Conservation (phyloP, 1,140 invertebrate species). For the Papilio aristodemus region DNA sequence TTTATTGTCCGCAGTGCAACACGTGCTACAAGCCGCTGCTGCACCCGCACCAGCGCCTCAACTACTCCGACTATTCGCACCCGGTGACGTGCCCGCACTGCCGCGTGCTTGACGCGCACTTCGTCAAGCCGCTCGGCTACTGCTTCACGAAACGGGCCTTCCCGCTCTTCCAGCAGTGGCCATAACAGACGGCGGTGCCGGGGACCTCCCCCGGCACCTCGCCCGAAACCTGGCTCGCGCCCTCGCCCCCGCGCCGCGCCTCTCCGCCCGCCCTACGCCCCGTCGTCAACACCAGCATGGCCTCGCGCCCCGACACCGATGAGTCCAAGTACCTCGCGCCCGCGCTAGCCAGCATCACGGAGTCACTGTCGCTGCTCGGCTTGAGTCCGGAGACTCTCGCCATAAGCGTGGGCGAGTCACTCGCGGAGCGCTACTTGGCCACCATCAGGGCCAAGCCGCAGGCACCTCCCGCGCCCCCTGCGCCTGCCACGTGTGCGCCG, state of each 20-base stretch:
- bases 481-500: constrained; percentile 54
- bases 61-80: constrained; percentile 97
- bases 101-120: constrained; percentile 94
- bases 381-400: constrained; percentile 68
- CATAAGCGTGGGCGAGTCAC: constrained; percentile 72
- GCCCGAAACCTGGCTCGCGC: constrained; percentile 62
- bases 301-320: constrained; percentile 54
- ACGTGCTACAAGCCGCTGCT: constrained; percentile 92
- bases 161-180: constrained; percentile 87
- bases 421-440: constrained; percentile 66
- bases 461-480: constrained; percentile 45
- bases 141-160: constrained; percentile 88
- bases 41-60: constrained; percentile 91
- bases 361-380: constrained; percentile 72
- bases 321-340: constrained; percentile 61
- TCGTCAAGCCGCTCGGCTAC: constrained; percentile 92
- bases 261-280: constrained; percentile 74
- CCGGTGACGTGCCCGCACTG: constrained; percentile 95
- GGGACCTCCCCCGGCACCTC: constrained; percentile 76
- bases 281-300: constrained; percentile 79
- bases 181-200: constrained; percentile 90
- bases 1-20: constrained; percentile 86
- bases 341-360: constrained; percentile 66
- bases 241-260: constrained; percentile 68
- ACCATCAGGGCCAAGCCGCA: constrained; percentile 57